These are phyloP conservation scores for Tachypleus tridentatus DNA, from an alignment of 1,140 invertebrate species.

Conservation along the genomic window DNA sequence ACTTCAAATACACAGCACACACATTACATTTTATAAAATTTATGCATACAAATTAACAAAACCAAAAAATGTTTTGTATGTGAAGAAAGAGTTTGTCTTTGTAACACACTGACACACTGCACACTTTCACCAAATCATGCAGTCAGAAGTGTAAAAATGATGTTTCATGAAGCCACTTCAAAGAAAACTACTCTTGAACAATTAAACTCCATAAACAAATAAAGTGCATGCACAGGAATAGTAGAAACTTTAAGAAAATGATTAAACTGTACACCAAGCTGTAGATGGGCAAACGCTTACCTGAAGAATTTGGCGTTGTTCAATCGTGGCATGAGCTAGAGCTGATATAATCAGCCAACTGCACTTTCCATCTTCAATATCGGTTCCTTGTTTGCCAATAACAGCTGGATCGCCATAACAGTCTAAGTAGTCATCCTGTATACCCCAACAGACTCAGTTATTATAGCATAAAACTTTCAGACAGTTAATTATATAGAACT, in stretches of 20 bases:
- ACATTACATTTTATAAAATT: too few species aligned
- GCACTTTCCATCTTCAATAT: conserved; percentile 46
- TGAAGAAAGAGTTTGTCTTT: too few species aligned
- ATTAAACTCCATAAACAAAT: background rate
- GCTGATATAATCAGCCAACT: conserved; percentile 41
- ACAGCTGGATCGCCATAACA: conserved; percentile 40
- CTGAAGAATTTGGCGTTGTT: conserved; percentile 61
- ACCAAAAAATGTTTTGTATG: too few species aligned
- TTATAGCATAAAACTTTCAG: too few species aligned
- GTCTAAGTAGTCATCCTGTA: conserved; percentile 44
- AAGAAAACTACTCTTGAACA: background rate
- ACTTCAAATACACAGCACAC: too few species aligned
- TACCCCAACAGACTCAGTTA: conserved; percentile 2
- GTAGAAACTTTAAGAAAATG: background rate
- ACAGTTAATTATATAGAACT: too few species aligned
- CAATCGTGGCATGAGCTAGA: conserved; percentile 36
- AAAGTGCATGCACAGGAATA: background rate
- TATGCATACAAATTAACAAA: too few species aligned
- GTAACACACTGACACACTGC: too few species aligned
- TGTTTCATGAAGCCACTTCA: background rate
- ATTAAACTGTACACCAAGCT: background rate
- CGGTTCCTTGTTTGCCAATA: conserved; percentile 46
- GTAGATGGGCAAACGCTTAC: conserved; percentile 25
- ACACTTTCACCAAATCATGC: too few species aligned
- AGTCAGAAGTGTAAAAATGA: background rate